A percentile compares a stretch with the other conserved stretches of the same genome.
phyloP scores from a whole-genome alignment of 2,113 vertebrate genomes.

The Mystacornis crossleyi region DNA sequence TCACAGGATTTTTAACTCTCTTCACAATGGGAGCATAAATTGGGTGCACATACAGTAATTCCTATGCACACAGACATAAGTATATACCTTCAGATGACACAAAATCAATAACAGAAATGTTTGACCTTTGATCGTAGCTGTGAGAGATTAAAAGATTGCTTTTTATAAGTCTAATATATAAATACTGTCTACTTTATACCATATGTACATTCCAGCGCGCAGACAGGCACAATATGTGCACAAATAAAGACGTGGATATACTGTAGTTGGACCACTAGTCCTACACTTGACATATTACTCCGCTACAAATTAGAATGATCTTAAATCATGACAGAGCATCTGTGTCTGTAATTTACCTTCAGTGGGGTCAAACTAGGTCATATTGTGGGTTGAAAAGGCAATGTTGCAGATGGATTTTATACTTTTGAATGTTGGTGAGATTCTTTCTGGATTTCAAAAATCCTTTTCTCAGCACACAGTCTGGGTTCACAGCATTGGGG shows the following conservation, averaged over 20 bases:
- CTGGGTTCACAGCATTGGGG: background rate
- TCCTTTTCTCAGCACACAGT: slow-evolving; percentile 16
- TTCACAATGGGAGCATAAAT: background rate
- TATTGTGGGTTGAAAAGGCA: background rate
- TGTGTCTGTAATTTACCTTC: background rate
- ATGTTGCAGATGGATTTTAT: background rate
- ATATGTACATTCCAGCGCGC: background rate
- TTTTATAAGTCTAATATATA: background rate
- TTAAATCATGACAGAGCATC: background rate
- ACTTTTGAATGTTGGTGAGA: background rate
- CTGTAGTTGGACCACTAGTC: background rate
- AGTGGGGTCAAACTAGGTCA: slow-evolving; percentile 1
- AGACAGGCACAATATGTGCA: background rate
- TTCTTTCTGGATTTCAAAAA: slow-evolving; percentile 23
- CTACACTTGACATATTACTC: background rate
- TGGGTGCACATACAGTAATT: background rate
- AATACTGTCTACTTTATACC: background rate
- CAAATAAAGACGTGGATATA: background rate
- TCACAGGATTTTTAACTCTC: background rate
- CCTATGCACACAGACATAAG: background rate
- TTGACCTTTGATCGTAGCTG: background rate
- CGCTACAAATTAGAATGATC: background rate
- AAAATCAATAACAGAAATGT: background rate
- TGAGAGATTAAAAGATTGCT: background rate
- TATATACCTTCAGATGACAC: background rate